Evolutionary conservation across 2,888 invertebrate genomes (phyloP), one percentile per base, ranked within the genome.

Genomic region (Blera fallax): DNA sequence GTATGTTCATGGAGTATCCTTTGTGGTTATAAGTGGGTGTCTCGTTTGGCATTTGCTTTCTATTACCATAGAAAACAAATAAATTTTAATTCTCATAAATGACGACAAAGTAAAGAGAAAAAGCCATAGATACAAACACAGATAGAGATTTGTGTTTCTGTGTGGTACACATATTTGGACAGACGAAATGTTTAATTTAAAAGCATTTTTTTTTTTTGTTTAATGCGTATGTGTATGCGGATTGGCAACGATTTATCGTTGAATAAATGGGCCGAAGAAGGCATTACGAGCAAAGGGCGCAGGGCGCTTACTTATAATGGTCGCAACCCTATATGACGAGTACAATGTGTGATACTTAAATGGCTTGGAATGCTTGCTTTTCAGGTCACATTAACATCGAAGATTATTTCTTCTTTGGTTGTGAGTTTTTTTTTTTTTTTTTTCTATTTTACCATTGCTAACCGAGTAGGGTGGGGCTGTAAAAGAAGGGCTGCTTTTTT

Each of bases 171-270:
- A n/a, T n/a, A n/a, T 18, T 14, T 54, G 62, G 16, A 32, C 65
- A 72, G 56, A 37, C 64, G 62, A 74, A 29, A 72, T 82, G 76
- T 81, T 81, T 76, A 77, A 82, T 82, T 77, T 67, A 69, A 73
- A 73, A 54, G 83, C 73, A 73, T 81, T 74, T 62, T 48, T 69
- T 27, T 76, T 82, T 70, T 62, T 48, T 69, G 34, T 76, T 82
- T 70, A 76, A 62, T 76, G 64, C 24, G 32, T 48, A 52, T 60
- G 40, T 76, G 32, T 58, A 58, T 70, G 60, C 50, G 79, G 54
- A 84, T 74, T 79, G 69, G 69, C 73, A 74, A 69, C 69, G 69
- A 84, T 84, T 84, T 84, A 84, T 84, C 52, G 67, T 32, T n/a
- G 69, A 65, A 64, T 69, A 79, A 84, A 84, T 83, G 83, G 78